phyloP scores from a whole-genome alignment of 2,113 vertebrate genomes.

The Pitta sordida region DNA sequence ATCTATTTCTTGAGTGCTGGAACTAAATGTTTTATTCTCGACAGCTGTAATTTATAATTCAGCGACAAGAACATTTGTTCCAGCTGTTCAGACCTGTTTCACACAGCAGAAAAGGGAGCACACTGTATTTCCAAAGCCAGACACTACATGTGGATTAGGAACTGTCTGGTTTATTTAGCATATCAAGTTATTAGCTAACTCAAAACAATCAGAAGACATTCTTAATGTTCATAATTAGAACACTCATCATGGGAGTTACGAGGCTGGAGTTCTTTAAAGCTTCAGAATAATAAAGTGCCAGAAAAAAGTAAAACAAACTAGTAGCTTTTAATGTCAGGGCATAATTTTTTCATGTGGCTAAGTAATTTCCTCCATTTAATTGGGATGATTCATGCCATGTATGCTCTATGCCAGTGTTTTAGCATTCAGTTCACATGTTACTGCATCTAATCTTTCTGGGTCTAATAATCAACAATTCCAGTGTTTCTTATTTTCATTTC shows the following conservation, averaged over 20 bases:
- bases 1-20: constrained; percentile 61
- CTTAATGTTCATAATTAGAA: constrained; percentile 62
- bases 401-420: neutral
- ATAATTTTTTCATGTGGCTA: neutral
- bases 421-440: neutral
- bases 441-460: neutral
- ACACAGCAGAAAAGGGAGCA: neutral
- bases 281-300: neutral
- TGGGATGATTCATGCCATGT: neutral
- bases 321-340: neutral
- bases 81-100: constrained; percentile 47
- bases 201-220: constrained; percentile 59
- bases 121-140: constrained; percentile 30
- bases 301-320: constrained; percentile 24
- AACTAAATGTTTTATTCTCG: constrained; percentile 63
- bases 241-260: neutral
- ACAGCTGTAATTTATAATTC: constrained; percentile 69
- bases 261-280: constrained; percentile 21
- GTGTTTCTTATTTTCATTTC: neutral
- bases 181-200: constrained; percentile 45
- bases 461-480: neutral
- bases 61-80: constrained; percentile 54
- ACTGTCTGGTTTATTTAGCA: constrained; percentile 50
- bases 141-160: neutral
- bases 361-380: constrained; percentile 17